These are phyloP conservation scores for Ardeotis arabs DNA, from an alignment of 2,113 vertebrate species.

Conservation along the genomic window DNA sequence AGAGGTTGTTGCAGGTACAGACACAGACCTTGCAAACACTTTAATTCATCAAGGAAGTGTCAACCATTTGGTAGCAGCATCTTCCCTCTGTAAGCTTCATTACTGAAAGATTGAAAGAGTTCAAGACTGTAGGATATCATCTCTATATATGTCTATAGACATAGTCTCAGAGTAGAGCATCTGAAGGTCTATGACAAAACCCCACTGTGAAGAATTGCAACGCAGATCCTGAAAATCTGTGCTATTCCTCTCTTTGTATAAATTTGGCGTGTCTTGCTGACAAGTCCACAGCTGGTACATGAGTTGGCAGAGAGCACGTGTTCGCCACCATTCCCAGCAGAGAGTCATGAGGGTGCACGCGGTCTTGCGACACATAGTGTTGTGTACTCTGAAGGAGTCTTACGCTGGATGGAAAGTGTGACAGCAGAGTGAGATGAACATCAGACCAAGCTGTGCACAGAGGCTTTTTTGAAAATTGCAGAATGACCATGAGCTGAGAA, in stretches of 20 bases:
- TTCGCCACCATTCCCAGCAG: not conserved
- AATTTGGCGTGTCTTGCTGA: not conserved
- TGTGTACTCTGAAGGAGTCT: not conserved
- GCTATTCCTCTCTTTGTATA: not conserved
- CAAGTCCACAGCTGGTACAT: rapidly evolving
- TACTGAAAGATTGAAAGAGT: not conserved
- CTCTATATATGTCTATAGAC: not conserved
- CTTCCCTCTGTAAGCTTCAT: not conserved
- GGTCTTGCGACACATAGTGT: not conserved
- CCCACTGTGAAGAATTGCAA: not conserved
- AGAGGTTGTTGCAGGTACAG: not conserved
- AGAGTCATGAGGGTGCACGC: not conserved
- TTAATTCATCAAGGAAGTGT: not conserved
- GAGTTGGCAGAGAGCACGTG: not conserved
- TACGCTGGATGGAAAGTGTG: not conserved
- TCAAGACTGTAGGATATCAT: not conserved
- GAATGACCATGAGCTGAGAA: not conserved
- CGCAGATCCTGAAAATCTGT: not conserved
- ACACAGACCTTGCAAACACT: not conserved
- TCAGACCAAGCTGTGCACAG: not conserved
- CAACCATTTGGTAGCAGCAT: not conserved
- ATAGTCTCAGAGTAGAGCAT: not conserved
- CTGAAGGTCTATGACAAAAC: not conserved
- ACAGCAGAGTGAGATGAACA: not conserved
- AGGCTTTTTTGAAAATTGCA: not conserved